Evolutionary conservation across 2,888 invertebrate species (phyloP).

Genomic region (Brenthis hecate): DNA sequence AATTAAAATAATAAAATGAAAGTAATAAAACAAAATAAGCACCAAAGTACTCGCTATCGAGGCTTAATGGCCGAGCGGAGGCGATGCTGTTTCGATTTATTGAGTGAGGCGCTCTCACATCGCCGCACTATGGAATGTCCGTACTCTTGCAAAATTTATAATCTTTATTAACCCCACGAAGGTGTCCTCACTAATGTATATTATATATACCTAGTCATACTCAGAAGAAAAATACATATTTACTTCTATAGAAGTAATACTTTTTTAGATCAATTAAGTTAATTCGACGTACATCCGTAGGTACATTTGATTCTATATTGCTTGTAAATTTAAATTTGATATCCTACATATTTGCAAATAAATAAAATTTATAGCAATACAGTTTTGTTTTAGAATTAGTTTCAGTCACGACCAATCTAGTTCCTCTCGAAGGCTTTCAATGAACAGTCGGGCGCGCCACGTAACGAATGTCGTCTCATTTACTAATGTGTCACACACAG

Average conservation of each 20-base stretch:
- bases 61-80: conserved; percentile 77
- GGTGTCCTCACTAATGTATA: too few species aligned
- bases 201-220: too few species aligned
- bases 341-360: neutral
- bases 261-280: too few species aligned
- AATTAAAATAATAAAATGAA: conserved; percentile 82
- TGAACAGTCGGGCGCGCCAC: conserved; percentile 54
- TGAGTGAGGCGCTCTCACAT: conserved; percentile 55
- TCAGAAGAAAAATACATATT: too few species aligned
- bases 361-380: conserved; percentile 13
- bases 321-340: too few species aligned
- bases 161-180: neutral
- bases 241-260: too few species aligned
- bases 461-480: conserved; percentile 83
- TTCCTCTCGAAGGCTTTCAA: conserved; percentile 53
- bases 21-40: conserved; percentile 79
- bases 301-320: too few species aligned
- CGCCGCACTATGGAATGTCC: conserved; percentile 39
- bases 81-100: conserved; percentile 69
- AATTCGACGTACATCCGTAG: too few species aligned
- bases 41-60: conserved; percentile 73
- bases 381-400: conserved; percentile 21
- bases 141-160: conserved; percentile 1
- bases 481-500: conserved; percentile 83
- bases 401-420: conserved; percentile 37